Conservation (phyloP, 2,888 invertebrate genomes). For the Polyploca ridens region DNA sequence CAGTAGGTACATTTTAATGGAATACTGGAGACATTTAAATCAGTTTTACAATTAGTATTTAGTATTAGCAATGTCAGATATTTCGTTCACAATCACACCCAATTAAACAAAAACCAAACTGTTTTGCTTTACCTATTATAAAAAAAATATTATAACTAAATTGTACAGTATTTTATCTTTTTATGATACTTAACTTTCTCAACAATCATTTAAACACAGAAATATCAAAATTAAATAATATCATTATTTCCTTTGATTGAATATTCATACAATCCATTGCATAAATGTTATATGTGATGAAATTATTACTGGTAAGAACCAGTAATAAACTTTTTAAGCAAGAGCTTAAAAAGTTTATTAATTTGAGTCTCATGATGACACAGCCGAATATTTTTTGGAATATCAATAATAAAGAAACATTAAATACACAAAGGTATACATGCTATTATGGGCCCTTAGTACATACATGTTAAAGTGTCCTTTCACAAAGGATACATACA, state of each 20-base stretch:
- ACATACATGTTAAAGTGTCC: background rate
- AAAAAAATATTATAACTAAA: background rate
- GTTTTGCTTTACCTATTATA: background rate
- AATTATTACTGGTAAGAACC: background rate
- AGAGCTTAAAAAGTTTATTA: too few relatives aligned
- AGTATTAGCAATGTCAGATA: background rate
- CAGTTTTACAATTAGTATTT: too few relatives aligned
- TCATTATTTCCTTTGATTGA: background rate
- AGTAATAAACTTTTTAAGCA: too few relatives aligned
- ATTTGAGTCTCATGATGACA: constrained; percentile 3
- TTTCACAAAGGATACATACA: constrained; percentile 1
- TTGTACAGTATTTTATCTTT: constrained; percentile 1
- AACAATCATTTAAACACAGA: background rate
- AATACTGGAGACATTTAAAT: too few relatives aligned
- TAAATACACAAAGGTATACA: background rate
- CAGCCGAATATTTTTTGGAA: constrained; percentile 8
- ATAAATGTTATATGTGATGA: background rate
- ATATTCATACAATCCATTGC: background rate
- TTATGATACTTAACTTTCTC: background rate
- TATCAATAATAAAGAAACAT: background rate
- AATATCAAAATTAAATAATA: constrained; percentile 7
- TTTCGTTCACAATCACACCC: background rate
- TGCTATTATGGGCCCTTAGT: background rate
- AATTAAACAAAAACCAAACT: background rate
- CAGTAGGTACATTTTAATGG: too few relatives aligned